A percentile compares a stretch with the other conserved stretches of the same genome.
phyloP scores from a whole-genome alignment of 2,113 vertebrate species.

The Thymallus thymallus region DNA sequence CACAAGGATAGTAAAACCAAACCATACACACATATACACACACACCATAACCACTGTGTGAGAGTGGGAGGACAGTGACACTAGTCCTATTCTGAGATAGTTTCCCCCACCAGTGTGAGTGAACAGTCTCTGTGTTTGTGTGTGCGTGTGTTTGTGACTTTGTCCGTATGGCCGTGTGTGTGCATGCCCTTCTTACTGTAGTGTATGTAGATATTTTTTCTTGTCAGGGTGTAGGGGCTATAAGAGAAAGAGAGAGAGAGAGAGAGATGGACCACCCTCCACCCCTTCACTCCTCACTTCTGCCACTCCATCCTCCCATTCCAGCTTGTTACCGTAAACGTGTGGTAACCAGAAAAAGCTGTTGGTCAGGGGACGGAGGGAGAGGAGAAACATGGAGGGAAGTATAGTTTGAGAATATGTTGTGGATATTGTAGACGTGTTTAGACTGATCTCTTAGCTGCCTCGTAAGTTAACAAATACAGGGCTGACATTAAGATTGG shows the following conservation, averaged over 20 bases:
- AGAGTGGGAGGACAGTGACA: neutral
- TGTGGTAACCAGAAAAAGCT: conserved; percentile 74
- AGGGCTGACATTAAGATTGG: conserved; percentile 18
- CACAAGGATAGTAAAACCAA: neutral
- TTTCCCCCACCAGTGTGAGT: conserved; percentile 46
- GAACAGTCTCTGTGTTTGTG: neutral
- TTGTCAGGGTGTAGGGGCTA: neutral
- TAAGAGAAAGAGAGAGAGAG: neutral
- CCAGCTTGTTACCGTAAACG: conserved; percentile 65
- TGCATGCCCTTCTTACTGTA: conserved; percentile 24
- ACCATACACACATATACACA: no score
- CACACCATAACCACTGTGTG: neutral
- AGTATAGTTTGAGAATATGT: conserved; percentile 17
- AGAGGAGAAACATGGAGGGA: conserved; percentile 37
- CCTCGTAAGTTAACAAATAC: neutral
- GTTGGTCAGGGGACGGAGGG: conserved; percentile 43
- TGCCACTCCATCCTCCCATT: conserved; percentile 6
- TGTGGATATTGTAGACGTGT: conserved; percentile 45
- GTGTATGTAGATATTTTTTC: conserved; percentile 46
- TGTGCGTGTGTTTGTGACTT: conserved; percentile 1
- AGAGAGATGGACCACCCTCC: neutral
- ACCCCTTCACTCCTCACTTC: no score
- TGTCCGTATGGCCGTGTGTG: conserved; percentile 16
- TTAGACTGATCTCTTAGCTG: conserved; percentile 23
- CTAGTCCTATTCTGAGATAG: no score